These are phyloP conservation scores for Halcyon senegalensis DNA, from an alignment of 2,113 vertebrate genomes.

Conservation along the genomic window DNA sequence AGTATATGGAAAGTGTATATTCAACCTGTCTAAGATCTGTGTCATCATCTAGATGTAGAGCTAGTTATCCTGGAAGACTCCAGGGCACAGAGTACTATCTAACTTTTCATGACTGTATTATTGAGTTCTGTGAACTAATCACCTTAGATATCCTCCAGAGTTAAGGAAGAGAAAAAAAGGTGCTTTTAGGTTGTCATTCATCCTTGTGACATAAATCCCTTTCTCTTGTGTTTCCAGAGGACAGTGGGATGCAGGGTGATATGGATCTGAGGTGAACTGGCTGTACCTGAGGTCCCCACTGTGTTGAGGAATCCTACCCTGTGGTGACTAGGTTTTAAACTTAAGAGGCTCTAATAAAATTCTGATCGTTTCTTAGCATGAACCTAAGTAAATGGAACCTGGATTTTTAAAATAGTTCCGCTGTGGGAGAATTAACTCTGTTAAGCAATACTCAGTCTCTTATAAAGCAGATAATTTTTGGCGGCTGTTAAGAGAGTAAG, in stretches of 20 bases:
- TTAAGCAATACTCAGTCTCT: neutral
- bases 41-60: neutral
- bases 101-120: neutral
- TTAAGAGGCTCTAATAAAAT: neutral
- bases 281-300: accelerated
- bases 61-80: neutral
- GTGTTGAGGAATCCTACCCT: neutral
- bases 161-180: neutral
- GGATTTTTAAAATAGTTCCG: neutral
- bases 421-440: neutral
- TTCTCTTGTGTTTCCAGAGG: neutral
- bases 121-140: neutral
- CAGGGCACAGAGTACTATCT: neutral
- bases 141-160: neutral
- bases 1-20: neutral
- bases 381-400: neutral
- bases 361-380: neutral
- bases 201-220: neutral
- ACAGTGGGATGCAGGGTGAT: neutral
- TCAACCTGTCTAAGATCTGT: neutral
- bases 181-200: neutral
- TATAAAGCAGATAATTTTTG: neutral
- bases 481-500: neutral
- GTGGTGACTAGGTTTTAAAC: neutral
- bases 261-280: neutral